Evolutionary conservation across 2,888 invertebrate genomes (phyloP).

Genomic region (Rhimphoctona megacephalus): DNA sequence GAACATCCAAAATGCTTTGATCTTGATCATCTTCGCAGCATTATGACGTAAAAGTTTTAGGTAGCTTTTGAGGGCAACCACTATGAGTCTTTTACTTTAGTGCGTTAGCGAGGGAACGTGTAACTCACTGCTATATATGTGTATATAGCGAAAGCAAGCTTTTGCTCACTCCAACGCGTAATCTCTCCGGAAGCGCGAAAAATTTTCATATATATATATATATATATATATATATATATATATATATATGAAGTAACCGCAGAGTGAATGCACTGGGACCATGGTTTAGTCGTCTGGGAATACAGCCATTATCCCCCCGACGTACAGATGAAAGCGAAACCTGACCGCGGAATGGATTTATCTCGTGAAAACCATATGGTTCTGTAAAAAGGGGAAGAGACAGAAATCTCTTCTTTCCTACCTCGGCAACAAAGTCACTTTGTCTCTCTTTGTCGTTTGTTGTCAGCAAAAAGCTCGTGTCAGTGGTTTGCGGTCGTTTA

Average conservation of each 20-base stretch:
- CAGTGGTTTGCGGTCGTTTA: conserved; percentile 50
- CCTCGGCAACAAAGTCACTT: conserved; percentile 59
- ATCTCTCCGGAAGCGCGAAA: conserved; percentile 40
- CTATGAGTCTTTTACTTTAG: conserved; percentile 63
- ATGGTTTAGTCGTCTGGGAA: conserved; percentile 80
- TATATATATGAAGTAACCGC: conserved; percentile 44
- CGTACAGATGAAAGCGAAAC: conserved; percentile 82
- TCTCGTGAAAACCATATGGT: conserved; percentile 69
- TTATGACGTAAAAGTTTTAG: conserved; percentile 72
- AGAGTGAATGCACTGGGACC: conserved; percentile 60
- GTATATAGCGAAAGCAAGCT: conserved; percentile 33
- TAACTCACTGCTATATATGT: conserved; percentile 9
- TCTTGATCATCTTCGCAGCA: conserved; percentile 73
- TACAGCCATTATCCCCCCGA: conserved; percentile 82
- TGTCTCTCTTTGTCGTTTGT: conserved; percentile 55
- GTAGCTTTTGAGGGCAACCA: conserved; percentile 68
- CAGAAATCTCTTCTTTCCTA: conserved; percentile 58
- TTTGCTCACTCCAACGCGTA: conserved; percentile 53
- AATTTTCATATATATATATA: background rate
- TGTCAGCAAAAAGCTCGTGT: conserved; percentile 59
- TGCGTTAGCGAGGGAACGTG: conserved; percentile 45
- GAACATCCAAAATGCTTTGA: conserved; percentile 72
- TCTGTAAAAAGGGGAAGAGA: conserved; percentile 51
- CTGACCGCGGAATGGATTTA: conserved; percentile 82
- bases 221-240: background rate